These are phyloP conservation scores for Pandemis corylana DNA, from an alignment of 2,888 invertebrate genomes.

Conservation along the genomic window DNA sequence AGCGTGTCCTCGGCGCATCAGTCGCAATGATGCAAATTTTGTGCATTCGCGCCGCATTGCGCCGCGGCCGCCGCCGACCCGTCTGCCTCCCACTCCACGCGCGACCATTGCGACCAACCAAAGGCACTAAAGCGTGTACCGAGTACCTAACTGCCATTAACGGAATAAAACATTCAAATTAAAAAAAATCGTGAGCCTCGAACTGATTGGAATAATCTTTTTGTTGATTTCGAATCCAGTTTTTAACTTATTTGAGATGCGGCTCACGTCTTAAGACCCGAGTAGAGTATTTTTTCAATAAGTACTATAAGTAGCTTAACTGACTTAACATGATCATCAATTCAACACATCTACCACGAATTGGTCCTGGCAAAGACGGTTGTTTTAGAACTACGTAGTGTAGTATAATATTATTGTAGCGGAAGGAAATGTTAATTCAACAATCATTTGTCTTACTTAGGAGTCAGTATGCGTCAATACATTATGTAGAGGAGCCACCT, in stretches of 20 bases:
- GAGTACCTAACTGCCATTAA: not conserved
- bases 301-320: not conserved
- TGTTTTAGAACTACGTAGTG: not conserved
- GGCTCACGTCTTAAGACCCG: too few species aligned
- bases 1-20: constrained; percentile 40
- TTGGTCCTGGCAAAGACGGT: not conserved
- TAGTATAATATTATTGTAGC: not conserved
- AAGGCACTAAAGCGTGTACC: not conserved
- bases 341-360: not conserved
- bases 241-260: too few species aligned
- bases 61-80: constrained; percentile 47
- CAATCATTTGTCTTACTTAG: not conserved
- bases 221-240: too few species aligned
- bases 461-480: constrained; percentile 46
- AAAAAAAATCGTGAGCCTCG: too few species aligned
- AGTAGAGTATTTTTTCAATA: too few species aligned
- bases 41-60: constrained; percentile 57
- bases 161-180: not conserved
- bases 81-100: not conserved
- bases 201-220: too few species aligned
- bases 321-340: not conserved
- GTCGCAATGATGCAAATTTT: constrained; percentile 54
- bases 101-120: not conserved
- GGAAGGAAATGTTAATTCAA: not conserved
- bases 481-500: constrained; percentile 57